phyloP scores from a whole-genome alignment of 2,888 invertebrate species.

The Lycophotia porphyrea region DNA sequence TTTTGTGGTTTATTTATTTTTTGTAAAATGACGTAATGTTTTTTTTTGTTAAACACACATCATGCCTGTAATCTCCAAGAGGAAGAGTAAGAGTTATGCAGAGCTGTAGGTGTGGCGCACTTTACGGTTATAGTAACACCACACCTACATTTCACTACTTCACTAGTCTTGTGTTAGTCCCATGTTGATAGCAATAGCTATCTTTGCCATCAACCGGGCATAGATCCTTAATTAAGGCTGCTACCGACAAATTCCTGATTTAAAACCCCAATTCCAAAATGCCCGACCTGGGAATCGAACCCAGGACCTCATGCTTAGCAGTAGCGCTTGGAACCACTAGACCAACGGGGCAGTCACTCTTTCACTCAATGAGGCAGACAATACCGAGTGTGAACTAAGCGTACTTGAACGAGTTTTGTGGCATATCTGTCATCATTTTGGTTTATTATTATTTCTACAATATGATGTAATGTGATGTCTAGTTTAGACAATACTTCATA shows the following conservation, averaged over 20 bases:
- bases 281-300: background rate
- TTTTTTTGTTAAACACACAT: background rate
- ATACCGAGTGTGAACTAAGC: constrained; percentile 20
- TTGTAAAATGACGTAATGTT: background rate
- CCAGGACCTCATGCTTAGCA: background rate
- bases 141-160: background rate
- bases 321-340: background rate
- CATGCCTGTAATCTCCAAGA: background rate
- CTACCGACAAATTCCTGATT: background rate
- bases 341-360: background rate
- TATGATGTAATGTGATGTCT: background rate
- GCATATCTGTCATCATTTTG: background rate
- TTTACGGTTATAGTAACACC: background rate
- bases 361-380: background rate
- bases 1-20: background rate
- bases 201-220: no score
- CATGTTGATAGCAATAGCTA: background rate
- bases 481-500: background rate
- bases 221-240: no score
- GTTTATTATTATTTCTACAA: background rate
- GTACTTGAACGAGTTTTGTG: constrained; percentile 10
- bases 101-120: no score
- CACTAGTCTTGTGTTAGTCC: background rate
- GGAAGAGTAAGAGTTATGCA: background rate
- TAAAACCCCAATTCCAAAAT: background rate